Conservation (phyloP, 2,888 invertebrate genomes). For the Metalampra italica region DNA sequence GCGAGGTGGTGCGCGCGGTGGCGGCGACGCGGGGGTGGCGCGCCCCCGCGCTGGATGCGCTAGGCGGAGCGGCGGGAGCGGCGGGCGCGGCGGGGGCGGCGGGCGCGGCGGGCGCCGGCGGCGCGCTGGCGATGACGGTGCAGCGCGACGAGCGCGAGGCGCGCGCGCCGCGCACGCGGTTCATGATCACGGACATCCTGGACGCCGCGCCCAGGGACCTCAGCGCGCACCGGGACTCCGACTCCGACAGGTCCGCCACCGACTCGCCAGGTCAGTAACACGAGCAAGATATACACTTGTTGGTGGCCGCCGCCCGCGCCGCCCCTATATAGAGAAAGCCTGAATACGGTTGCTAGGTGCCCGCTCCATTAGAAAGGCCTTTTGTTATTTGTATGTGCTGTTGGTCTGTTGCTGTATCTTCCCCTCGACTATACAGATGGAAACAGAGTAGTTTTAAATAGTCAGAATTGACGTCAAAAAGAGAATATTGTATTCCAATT, state of each 20-base stretch:
- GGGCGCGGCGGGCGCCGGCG: slow-evolving; percentile 59
- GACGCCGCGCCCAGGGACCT: slow-evolving; percentile 78
- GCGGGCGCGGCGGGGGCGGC: slow-evolving; percentile 47
- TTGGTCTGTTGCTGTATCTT: no score
- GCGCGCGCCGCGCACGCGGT: slow-evolving; percentile 86
- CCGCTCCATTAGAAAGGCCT: no score
- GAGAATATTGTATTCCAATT: no score
- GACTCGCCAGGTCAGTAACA: slow-evolving; percentile 66
- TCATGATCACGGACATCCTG: slow-evolving; percentile 94
- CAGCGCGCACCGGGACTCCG: slow-evolving; percentile 76
- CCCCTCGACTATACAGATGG: no score
- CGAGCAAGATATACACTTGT: no score
- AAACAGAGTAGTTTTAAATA: no score
- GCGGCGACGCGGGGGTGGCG: slow-evolving; percentile 49
- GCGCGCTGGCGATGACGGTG: slow-evolving; percentile 79
- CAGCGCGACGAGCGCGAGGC: slow-evolving; percentile 84
- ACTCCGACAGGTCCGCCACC: slow-evolving; percentile 78
- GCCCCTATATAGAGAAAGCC: no score
- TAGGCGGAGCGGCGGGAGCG: slow-evolving; percentile 51
- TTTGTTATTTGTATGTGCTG: no score
- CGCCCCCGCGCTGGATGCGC: slow-evolving; percentile 48
- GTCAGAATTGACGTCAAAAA: no score
- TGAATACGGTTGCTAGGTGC: no score
- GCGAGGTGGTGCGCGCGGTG: slow-evolving; percentile 49
- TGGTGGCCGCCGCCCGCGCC: no score